A percentile compares a stretch with the other conserved stretches of the same genome.
Evolutionary conservation across 2,888 invertebrate species (phyloP).

Genomic region (Scelioninae gen. 1): DNA sequence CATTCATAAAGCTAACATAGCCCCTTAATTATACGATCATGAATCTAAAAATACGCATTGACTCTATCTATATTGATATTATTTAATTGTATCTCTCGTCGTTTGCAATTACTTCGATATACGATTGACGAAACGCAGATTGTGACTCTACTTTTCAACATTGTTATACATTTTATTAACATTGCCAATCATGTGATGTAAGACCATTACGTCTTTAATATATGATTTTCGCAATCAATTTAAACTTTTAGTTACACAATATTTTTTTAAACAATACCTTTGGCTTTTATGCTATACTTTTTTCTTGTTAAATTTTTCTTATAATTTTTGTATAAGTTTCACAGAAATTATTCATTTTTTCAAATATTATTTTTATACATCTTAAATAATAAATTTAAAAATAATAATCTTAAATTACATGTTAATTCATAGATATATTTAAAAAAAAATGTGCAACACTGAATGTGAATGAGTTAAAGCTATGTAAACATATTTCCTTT

Average conservation of each 20-base stretch:
- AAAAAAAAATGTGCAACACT: too few relatives aligned
- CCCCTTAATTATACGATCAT: neutral
- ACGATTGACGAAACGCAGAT: neutral
- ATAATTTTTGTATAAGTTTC: too few relatives aligned
- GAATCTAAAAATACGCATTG: constrained; percentile 17
- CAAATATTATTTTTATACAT: too few relatives aligned
- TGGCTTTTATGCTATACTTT: too few relatives aligned
- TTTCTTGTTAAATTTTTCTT: too few relatives aligned
- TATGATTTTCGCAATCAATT: constrained; percentile 1
- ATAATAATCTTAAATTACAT: too few relatives aligned
- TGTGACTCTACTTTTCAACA: neutral
- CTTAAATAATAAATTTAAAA: too few relatives aligned
- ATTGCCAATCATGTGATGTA: constrained; percentile 1
- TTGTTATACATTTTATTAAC: constrained; percentile 1
- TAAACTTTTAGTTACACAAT: neutral
- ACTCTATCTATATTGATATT: neutral
- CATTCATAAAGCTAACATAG: constrained; percentile 48
- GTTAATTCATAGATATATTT: too few relatives aligned
- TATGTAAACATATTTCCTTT: neutral
- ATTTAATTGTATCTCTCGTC: neutral
- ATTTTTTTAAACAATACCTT: neutral
- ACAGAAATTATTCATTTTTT: too few relatives aligned
- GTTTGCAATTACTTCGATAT: neutral
- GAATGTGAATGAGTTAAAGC: too few relatives aligned
- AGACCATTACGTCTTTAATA: neutral